Percentiles rank a stretch among this genome's conserved stretches.
Conservation (phyloP, 2,797 vertebrate species). For the Lutjanus campechanus region DNA sequence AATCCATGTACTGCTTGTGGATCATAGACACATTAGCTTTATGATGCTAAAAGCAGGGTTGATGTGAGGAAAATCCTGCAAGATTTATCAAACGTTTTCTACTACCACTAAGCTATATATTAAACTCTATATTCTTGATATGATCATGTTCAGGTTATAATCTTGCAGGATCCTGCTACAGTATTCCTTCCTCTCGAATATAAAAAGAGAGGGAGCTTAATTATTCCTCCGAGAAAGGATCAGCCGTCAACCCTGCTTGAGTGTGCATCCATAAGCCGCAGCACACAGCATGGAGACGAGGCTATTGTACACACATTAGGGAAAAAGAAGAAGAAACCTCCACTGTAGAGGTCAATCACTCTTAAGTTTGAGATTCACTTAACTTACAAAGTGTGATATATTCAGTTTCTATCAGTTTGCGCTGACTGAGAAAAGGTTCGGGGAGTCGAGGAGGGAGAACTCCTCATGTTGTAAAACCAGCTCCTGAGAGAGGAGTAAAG, state of each 20-base stretch:
- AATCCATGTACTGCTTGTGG: constrained; percentile 77
- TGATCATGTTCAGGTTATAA: constrained; percentile 76
- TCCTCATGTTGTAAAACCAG: constrained; percentile 56
- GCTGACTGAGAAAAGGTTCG: constrained; percentile 57
- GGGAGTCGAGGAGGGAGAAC: constrained; percentile 56
- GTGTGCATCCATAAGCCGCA: constrained; percentile 82
- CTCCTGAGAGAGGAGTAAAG: constrained; percentile 64
- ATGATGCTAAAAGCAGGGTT: constrained; percentile 89
- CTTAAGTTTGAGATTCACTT: constrained; percentile 69
- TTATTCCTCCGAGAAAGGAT: constrained; percentile 48
- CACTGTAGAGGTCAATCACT: constrained; percentile 63
- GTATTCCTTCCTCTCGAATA: constrained; percentile 70
- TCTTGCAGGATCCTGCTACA: constrained; percentile 80
- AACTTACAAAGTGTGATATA: constrained; percentile 60
- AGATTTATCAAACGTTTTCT: constrained; percentile 77
- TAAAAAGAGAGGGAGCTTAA: constrained; percentile 54
- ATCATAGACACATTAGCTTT: constrained; percentile 87
- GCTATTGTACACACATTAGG: constrained; percentile 62
- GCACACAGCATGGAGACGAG: constrained; percentile 78
- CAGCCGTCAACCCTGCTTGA: constrained; percentile 86
- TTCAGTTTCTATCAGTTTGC: constrained; percentile 76
- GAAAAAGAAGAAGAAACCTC: constrained; percentile 60
- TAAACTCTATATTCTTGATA: constrained; percentile 80
- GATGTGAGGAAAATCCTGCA: constrained; percentile 77
- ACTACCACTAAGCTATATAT: constrained; percentile 70